phyloP scores from a whole-genome alignment of 2,113 vertebrate species.

The Acrocephalus arundinaceus region DNA sequence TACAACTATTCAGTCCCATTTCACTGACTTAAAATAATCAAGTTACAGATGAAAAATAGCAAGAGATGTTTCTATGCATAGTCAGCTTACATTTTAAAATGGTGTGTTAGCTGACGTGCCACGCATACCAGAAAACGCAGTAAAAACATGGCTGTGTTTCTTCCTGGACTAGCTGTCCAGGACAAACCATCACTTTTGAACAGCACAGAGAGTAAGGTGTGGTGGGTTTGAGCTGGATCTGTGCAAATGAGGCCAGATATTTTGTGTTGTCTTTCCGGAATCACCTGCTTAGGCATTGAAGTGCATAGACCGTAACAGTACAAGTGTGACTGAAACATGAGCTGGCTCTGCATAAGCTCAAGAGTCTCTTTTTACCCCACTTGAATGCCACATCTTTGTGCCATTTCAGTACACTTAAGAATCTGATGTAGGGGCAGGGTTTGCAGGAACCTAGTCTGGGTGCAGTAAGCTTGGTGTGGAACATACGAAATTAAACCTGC shows the following conservation, averaged over 20 bases:
- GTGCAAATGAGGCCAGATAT: neutral
- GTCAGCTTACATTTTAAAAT: neutral
- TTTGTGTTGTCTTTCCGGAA: neutral
- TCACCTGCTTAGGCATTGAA: rapidly evolving
- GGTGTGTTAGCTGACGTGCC: neutral
- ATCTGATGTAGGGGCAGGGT: neutral
- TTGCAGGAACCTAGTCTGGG: neutral
- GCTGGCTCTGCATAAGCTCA: neutral
- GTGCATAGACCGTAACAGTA: neutral
- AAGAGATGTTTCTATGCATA: neutral
- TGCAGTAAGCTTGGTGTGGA: neutral
- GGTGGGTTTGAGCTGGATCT: neutral
- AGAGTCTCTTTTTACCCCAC: neutral
- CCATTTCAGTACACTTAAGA: too few species aligned
- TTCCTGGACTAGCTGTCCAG: neutral
- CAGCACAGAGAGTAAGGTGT: neutral
- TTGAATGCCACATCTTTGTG: neutral
- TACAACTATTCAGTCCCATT: neutral
- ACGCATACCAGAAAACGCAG: too few species aligned
- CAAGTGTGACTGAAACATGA: neutral
- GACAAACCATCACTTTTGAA: neutral
- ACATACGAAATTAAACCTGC: neutral
- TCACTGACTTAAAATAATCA: neutral
- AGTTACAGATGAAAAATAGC: neutral
- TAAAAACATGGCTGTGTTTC: neutral